Percentiles rank a stretch among this genome's conserved stretches.
phyloP scores from a whole-genome alignment of 2,113 vertebrate genomes.

The Eira barbara region DNA sequence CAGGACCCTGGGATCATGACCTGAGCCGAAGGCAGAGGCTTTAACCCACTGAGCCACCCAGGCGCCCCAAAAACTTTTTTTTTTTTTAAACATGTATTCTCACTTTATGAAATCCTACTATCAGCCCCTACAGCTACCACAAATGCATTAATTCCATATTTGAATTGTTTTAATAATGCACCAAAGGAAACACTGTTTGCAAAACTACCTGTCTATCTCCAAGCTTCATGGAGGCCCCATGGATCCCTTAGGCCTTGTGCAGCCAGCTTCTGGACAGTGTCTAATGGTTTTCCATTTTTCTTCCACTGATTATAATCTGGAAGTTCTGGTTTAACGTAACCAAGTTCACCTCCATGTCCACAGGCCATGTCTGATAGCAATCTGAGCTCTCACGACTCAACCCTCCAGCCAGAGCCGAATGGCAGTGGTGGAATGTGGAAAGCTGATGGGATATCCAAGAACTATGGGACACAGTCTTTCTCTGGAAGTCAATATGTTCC shows the following conservation, averaged over 20 bases:
- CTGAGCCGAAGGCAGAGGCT: no score
- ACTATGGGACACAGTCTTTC: neutral
- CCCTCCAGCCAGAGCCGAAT: neutral
- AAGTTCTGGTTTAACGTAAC: slow-evolving; percentile 83
- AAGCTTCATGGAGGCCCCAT: slow-evolving; percentile 92
- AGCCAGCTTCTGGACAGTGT: slow-evolving; percentile 87
- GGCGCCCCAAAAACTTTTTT: no score
- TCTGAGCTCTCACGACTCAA: neutral
- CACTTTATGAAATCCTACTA: neutral
- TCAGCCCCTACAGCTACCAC: slow-evolving; percentile 89
- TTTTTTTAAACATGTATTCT: neutral
- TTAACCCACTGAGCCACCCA: no score
- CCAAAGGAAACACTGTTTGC: slow-evolving; percentile 83
- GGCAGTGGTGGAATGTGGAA: neutral
- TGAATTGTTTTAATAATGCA: slow-evolving; percentile 62
- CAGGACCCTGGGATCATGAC: no score
- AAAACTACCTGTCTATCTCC: slow-evolving; percentile 89
- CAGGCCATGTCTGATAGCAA: slow-evolving; percentile 73
- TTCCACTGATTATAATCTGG: slow-evolving; percentile 91
- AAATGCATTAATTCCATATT: slow-evolving; percentile 82
- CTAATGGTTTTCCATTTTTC: slow-evolving; percentile 89
- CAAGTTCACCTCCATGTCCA: slow-evolving; percentile 72
- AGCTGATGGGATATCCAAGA: neutral
- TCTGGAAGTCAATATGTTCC: neutral
- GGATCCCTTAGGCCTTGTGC: slow-evolving; percentile 88